Conservation (phyloP, 2,888 invertebrate species). For the Caenorhabditis doughertyi region DNA sequence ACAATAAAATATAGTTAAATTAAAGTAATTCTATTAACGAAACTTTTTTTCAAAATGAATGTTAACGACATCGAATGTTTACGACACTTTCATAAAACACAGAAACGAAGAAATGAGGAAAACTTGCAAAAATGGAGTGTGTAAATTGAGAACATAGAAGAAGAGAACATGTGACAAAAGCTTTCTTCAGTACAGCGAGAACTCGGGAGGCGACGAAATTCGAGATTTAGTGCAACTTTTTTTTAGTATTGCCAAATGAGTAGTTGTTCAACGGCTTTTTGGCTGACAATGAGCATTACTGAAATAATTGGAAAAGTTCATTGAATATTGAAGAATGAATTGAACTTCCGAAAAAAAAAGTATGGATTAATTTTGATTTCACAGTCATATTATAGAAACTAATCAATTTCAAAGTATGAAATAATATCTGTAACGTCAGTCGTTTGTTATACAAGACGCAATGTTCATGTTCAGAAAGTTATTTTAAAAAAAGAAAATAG, state of each 20-base stretch:
- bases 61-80: conserved; percentile 49
- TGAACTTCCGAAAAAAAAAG: not conserved
- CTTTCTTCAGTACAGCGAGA: conserved; percentile 4
- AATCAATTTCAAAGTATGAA: no score
- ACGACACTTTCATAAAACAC: conserved; percentile 26
- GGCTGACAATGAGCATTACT: not conserved
- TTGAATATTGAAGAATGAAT: not conserved
- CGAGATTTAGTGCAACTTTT: conserved; percentile 50
- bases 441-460: no score
- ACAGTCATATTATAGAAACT: no score
- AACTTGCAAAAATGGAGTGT: conserved; percentile 41
- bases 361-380: no score
- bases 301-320: not conserved
- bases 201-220: conserved; percentile 32
- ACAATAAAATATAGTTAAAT: not conserved
- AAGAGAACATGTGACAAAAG: conserved; percentile 58
- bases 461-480: no score
- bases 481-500: no score
- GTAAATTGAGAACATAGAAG: conserved; percentile 57
- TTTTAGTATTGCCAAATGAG: conserved; percentile 5
- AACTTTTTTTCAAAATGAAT: not conserved
- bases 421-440: no score
- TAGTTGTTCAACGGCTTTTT: not conserved
- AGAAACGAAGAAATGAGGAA: not conserved
- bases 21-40: not conserved